Percentiles rank a stretch among this genome's conserved stretches.
Conservation (phyloP, 2,113 vertebrate species). For the Oncorhynchus kisutch region DNA sequence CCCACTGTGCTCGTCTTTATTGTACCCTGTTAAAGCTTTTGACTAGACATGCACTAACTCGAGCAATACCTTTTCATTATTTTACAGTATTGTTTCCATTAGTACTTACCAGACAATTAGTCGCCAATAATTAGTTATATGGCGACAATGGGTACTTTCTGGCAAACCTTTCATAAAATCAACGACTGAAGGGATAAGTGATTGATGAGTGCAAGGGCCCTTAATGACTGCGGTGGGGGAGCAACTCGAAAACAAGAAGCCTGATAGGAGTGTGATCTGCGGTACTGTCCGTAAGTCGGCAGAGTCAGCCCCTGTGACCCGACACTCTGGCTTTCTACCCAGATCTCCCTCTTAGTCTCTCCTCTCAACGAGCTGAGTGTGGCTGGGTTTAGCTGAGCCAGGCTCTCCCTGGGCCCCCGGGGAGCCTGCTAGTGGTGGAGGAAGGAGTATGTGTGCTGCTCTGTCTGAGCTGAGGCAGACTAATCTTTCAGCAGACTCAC, state of each 20-base stretch:
- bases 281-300: neutral
- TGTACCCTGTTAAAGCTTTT: too few species aligned
- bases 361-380: constrained; percentile 7
- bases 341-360: constrained; percentile 22
- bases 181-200: too few species aligned
- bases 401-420: constrained; percentile 11
- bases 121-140: too few species aligned
- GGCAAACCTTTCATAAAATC: too few species aligned
- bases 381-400: constrained; percentile 23
- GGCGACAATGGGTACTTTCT: too few species aligned
- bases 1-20: too few species aligned
- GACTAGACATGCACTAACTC: too few species aligned
- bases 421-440: constrained; percentile 14
- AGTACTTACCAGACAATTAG: too few species aligned
- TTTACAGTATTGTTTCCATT: too few species aligned
- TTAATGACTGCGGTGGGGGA: neutral
- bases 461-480: neutral
- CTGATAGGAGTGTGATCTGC: neutral
- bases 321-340: constrained; percentile 6
- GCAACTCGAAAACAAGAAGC: neutral
- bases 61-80: too few species aligned
- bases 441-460: neutral
- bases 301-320: constrained; percentile 9
- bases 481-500: constrained; percentile 28
- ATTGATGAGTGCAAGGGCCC: neutral